Conservation (phyloP, 53 echinoderm and acorn worm species). For the Holothuria scabra region DNA sequence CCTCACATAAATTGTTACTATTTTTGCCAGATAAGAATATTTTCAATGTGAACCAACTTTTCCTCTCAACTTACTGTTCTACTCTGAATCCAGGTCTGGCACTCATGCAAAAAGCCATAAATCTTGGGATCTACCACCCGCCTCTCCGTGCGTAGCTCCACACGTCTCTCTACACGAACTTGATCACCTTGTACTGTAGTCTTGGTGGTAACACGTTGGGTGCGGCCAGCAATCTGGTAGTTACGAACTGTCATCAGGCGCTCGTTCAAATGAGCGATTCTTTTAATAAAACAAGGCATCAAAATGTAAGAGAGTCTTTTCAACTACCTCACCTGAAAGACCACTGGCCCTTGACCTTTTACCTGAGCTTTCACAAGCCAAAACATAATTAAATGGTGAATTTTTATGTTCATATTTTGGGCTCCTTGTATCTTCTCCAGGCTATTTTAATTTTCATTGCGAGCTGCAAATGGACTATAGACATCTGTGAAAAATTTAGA, state of each 20-base stretch:
- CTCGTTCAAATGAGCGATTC: constrained; percentile 79
- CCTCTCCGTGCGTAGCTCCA: constrained; percentile 86
- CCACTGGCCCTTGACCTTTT: too few relatives aligned
- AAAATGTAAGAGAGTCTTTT: too few relatives aligned
- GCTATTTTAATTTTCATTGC: too few relatives aligned
- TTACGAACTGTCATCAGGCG: constrained; percentile 75
- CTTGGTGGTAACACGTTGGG: constrained; percentile 83
- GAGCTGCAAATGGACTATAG: too few relatives aligned
- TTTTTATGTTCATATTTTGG: too few relatives aligned
- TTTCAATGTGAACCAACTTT: not conserved
- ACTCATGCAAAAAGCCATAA: constrained; percentile 73
- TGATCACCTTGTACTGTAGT: constrained; percentile 80
- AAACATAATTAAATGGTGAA: too few relatives aligned
- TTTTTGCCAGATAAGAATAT: not conserved
- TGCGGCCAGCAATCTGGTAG: constrained; percentile 90
- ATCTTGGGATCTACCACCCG: constrained; percentile 92
- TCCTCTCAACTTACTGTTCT: constrained; percentile 63
- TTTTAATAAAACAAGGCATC: not conserved
- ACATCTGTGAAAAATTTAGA: too few relatives aligned
- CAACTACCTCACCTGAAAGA: too few relatives aligned
- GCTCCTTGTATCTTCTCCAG: too few relatives aligned
- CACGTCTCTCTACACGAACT: constrained; percentile 83
- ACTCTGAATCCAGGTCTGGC: constrained; percentile 87
- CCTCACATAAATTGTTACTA: too few relatives aligned
- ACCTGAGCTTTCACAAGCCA: too few relatives aligned